Evolutionary conservation across 1,140 invertebrate genomes (phyloP), one percentile per base, ranked within the genome.

Genomic region (Mesaphorura yosii): DNA sequence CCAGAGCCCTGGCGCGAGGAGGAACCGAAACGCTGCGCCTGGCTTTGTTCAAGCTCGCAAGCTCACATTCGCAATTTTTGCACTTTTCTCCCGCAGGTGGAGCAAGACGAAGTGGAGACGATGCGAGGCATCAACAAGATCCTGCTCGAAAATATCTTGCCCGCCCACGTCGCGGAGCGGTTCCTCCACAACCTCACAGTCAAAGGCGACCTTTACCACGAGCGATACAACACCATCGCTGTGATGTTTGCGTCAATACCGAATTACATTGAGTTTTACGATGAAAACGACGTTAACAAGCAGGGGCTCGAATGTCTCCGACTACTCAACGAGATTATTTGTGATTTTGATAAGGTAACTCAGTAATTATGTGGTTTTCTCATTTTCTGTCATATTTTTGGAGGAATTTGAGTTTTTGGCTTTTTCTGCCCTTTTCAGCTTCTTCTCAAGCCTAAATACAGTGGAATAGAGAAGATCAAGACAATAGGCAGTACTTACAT

Each of bases 181-280:
- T 98, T 95, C 69, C 72, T 98, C 12, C 54, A 59, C 50, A 63
- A 63, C 55, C 47, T 59, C 28, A 53, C 57, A 23, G 48, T 57
- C 10, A 57, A 88, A 70, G 89, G 22, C 19, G 46, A 95, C 55
- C 70, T 98, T 1, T 97, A 98, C 69, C 91, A 94, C 66, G 88
- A 96, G 68, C 76, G 88, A 40, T 96, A 97, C 68, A 83, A 79
- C 17, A 89, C 86, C 64, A 90, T 97, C 42, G 91, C 88, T 0
- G 92, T 98, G 0, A 93, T 97, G 87, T 97, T 97, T 66, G 93
- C 92, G 0, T 95, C 90, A 0, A 96, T 98, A 64, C 91, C 93
- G 12, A 97, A 98, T 72, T 98, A 96, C 69, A 95, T 94, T 65
- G 92, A 97, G 67, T 97, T 97, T 68, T 98, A 97, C 67, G 91